These are phyloP conservation scores for Archilochus colubris DNA, from an alignment of 2,113 vertebrate species.

Conservation along the genomic window DNA sequence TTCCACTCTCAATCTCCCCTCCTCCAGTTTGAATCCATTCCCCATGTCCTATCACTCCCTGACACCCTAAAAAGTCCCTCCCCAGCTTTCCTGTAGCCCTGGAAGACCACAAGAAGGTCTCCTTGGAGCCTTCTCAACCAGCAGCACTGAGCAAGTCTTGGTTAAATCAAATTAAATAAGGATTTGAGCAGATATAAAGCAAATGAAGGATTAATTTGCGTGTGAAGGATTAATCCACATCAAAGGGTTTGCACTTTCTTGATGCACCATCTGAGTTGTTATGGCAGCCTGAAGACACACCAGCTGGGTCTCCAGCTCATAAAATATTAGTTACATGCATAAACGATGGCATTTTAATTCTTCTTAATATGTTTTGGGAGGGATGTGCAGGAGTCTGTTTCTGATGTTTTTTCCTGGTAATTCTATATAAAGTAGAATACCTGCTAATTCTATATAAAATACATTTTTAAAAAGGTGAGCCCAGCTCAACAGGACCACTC, in stretches of 20 bases:
- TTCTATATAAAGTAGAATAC: too few relatives aligned
- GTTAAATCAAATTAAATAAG: not conserved
- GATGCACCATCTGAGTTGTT: not conserved
- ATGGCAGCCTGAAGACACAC: fast-evolving
- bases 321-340: not conserved
- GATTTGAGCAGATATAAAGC: not conserved
- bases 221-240: not conserved
- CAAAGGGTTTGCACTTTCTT: not conserved
- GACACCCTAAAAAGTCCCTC: too few relatives aligned
- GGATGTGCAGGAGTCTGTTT: not conserved
- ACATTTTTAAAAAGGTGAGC: not conserved
- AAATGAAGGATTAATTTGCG: not conserved
- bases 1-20: too few relatives aligned
- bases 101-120: too few relatives aligned
- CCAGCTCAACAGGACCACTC: not conserved
- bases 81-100: too few relatives aligned
- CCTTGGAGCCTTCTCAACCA: too few relatives aligned
- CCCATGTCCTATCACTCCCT: too few relatives aligned
- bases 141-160: not conserved
- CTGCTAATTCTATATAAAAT: too few relatives aligned
- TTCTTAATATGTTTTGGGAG: not conserved
- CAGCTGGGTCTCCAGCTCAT: not conserved
- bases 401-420: not conserved
- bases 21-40: too few relatives aligned
- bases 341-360: not conserved